Evolutionary conservation across 2,113 vertebrate species (phyloP).

Genomic region (Osmerus mordax): DNA sequence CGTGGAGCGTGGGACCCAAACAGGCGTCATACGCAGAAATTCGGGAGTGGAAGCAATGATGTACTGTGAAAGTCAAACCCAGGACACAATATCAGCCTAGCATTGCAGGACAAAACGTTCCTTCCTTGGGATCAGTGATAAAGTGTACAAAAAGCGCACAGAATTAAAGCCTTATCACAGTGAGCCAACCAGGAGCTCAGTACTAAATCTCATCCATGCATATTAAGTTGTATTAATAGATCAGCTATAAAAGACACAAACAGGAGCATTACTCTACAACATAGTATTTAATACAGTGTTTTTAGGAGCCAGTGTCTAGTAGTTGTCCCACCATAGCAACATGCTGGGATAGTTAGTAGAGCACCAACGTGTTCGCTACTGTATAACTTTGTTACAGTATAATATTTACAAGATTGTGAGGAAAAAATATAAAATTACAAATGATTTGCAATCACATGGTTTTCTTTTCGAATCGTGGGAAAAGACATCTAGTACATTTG

Average conservation of each 20-base stretch:
- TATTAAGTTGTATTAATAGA: background rate
- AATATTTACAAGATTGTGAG: constrained; percentile 56
- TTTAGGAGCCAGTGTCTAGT: constrained; percentile 40
- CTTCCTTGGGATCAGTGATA: too few relatives aligned
- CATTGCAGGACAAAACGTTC: too few relatives aligned
- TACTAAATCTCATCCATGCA: background rate
- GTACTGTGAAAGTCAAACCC: too few relatives aligned
- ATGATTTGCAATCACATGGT: constrained; percentile 23
- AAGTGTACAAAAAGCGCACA: too few relatives aligned
- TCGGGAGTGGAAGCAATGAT: too few relatives aligned
- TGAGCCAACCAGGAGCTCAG: too few relatives aligned
- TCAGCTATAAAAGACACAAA: too few relatives aligned
- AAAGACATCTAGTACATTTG: background rate
- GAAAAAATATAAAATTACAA: constrained; percentile 41
- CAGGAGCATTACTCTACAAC: constrained; percentile 17
- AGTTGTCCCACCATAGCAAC: constrained; percentile 29
- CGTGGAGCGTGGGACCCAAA: too few relatives aligned
- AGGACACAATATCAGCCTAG: too few relatives aligned
- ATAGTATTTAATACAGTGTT: constrained; percentile 45
- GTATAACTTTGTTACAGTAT: constrained; percentile 62
- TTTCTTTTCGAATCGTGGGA: constrained; percentile 22
- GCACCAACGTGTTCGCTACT: constrained; percentile 40
- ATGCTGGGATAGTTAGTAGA: constrained; percentile 39
- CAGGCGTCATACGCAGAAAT: too few relatives aligned
- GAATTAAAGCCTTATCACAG: too few relatives aligned